phyloP scores from a whole-genome alignment of 2,797 vertebrate genomes.

The Sphenopsis melanotis region DNA sequence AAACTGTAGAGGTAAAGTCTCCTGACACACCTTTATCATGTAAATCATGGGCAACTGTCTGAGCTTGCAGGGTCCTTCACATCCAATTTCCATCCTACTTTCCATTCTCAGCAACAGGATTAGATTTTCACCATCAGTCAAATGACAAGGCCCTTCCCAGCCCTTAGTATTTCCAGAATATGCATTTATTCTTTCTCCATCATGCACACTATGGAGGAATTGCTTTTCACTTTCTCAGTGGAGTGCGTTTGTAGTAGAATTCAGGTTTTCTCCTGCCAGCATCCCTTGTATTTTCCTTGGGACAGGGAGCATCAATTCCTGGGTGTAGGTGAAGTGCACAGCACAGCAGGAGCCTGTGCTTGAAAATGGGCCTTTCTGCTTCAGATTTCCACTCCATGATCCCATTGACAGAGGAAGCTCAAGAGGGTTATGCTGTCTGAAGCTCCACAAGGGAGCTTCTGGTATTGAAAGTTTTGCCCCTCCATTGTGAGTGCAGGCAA shows the following conservation, averaged over 20 bases:
- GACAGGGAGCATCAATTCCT: not conserved
- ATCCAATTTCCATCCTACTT: not conserved
- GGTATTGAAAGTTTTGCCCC: not conserved
- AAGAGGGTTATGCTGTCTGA: not conserved
- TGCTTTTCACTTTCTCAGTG: not conserved
- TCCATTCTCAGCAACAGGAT: not conserved
- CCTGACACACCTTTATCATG: not conserved
- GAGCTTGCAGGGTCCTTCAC: not conserved
- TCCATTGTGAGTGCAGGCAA: not conserved
- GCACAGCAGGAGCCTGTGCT: not conserved
- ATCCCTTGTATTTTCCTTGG: not conserved
- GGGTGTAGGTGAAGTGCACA: not conserved
- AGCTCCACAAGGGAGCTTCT: not conserved
- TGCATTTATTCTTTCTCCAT: not conserved
- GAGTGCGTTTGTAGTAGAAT: not conserved
- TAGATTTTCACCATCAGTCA: not conserved
- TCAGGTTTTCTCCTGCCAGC: accelerated
- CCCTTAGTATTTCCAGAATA: not conserved
- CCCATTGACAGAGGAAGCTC: not conserved
- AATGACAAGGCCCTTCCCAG: not conserved
- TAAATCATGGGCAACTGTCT: not conserved
- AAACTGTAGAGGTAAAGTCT: not conserved
- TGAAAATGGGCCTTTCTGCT: not conserved
- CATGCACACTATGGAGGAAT: not conserved
- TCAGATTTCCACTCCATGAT: not conserved